Evolutionary conservation across 2,888 invertebrate species (phyloP).

Genomic region (Apamea crenata): DNA sequence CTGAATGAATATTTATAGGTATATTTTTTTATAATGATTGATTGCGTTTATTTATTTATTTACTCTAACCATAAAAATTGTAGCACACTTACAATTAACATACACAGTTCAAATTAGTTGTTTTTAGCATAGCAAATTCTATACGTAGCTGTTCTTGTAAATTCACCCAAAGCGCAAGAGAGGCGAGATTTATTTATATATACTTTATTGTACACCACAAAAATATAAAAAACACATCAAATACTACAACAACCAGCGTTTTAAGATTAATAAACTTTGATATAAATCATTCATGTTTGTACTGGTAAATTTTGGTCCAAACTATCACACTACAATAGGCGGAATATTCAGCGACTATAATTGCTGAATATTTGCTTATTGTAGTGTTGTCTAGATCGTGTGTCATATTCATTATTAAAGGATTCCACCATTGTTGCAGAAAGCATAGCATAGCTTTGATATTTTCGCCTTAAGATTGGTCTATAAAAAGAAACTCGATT

Average conservation of each 20-base stretch:
- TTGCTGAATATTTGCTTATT: neutral
- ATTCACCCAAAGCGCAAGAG: too few relatives aligned
- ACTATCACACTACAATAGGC: neutral
- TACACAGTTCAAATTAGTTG: too few relatives aligned
- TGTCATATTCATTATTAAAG: neutral
- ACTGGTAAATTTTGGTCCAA: neutral
- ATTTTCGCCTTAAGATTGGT: neutral
- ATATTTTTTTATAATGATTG: neutral
- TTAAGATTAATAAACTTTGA: neutral
- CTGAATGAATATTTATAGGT: neutral
- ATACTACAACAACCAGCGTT: too few relatives aligned
- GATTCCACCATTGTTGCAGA: neutral
- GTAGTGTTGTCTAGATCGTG: too few relatives aligned
- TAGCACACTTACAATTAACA: too few relatives aligned
- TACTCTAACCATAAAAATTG: too few relatives aligned
- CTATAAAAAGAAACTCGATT: neutral
- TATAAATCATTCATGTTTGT: neutral
- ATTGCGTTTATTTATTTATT: neutral
- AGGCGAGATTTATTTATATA: too few relatives aligned
- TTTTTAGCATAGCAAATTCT: too few relatives aligned
- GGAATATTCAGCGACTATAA: neutral
- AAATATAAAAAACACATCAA: too few relatives aligned
- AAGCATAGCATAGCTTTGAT: neutral
- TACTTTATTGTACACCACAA: too few relatives aligned
- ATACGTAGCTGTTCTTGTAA: too few relatives aligned